Evolutionary conservation across 2,888 invertebrate genomes (phyloP), one percentile per base, ranked within the genome.

Genomic region (Steromphala cineraria): DNA sequence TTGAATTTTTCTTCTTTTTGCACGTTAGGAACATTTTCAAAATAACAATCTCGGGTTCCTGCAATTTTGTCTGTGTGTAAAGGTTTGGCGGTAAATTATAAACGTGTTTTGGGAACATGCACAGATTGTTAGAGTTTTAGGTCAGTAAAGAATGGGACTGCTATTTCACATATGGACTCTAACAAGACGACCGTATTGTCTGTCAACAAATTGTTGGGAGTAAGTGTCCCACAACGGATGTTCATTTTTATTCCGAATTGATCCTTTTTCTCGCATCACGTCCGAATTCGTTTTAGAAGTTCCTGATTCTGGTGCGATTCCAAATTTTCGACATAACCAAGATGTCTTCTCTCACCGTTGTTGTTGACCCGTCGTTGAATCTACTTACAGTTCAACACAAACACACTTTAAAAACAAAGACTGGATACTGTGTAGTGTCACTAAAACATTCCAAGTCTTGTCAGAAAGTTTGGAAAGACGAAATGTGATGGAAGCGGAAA

Each of bases 331-430:
- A 71, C 19, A 71, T 71, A 71, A 15, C 71, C 71, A 71, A 40
- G 3, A 71, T 71, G 71, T 40, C 71, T 40, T 36, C 71, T 71
- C 40, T 21, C 71, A 71, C 71, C 71, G 28, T 71, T 8, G 15
- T 19, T 71, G 71, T 71, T 71, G 31, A 71, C 71, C 36, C 40
- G 40, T 15, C 31, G 36, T 36, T 36, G 31, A 71, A 71, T 71
- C 36, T 71, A 71, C 71, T 71, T 71, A 71, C 71, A 71, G 71
- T 71, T 71, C 71, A 71, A 71, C 71, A 71, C 36, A 71, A 71
- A 71, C 71, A 71, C 71, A 71, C 71, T 31, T 71, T 71, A 19
- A 71, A 71, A 71, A 71, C 71, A 71, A 71, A 40, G 71, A 71
- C 36, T 36, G 31, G 19, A 71, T 71, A 40, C 71, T 36, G 36